A percentile compares a stretch with the other conserved stretches of the same genome.
Evolutionary conservation across 2,797 vertebrate genomes (phyloP).

Genomic region (Epinephelus coioides): DNA sequence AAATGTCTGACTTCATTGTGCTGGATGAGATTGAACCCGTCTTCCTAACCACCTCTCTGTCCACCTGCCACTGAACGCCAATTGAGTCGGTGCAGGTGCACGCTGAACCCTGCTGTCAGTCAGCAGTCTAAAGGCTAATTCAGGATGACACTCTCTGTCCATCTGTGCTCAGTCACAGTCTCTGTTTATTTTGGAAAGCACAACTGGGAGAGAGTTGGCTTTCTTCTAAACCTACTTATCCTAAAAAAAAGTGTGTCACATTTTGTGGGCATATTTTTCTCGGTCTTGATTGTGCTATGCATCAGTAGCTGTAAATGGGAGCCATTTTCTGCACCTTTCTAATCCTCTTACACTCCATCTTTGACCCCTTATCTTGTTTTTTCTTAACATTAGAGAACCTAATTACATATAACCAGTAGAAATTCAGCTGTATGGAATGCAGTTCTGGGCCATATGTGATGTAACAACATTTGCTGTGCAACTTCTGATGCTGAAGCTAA

Average conservation of each 20-base stretch:
- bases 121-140: slow-evolving; percentile 71
- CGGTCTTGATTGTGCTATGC: background rate
- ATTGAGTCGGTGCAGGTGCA: slow-evolving; percentile 59
- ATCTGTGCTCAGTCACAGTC: slow-evolving; percentile 49
- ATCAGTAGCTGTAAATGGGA: slow-evolving; percentile 29
- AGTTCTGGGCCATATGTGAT: slow-evolving; percentile 47
- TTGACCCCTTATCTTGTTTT: slow-evolving; percentile 56
- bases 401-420: slow-evolving; percentile 63
- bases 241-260: slow-evolving; percentile 33
- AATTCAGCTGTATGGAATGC: slow-evolving; percentile 47
- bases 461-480: slow-evolving; percentile 58
- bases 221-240: slow-evolving; percentile 51
- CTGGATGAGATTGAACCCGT: slow-evolving; percentile 61
- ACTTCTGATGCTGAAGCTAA: slow-evolving; percentile 70
- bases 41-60: slow-evolving; percentile 60
- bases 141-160: slow-evolving; percentile 60
- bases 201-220: slow-evolving; percentile 39
- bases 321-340: slow-evolving; percentile 64
- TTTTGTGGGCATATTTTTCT: slow-evolving; percentile 33
- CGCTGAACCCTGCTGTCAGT: slow-evolving; percentile 67
- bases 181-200: slow-evolving; percentile 61
- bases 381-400: slow-evolving; percentile 56
- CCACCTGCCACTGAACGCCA: slow-evolving; percentile 57
- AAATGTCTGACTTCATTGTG: slow-evolving; percentile 59
- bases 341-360: slow-evolving; percentile 64